Percentiles rank a stretch among this genome's conserved stretches.
These are phyloP conservation scores for Takifugu ocellatus DNA, from an alignment of 2,797 vertebrate genomes.

Conservation along the genomic window DNA sequence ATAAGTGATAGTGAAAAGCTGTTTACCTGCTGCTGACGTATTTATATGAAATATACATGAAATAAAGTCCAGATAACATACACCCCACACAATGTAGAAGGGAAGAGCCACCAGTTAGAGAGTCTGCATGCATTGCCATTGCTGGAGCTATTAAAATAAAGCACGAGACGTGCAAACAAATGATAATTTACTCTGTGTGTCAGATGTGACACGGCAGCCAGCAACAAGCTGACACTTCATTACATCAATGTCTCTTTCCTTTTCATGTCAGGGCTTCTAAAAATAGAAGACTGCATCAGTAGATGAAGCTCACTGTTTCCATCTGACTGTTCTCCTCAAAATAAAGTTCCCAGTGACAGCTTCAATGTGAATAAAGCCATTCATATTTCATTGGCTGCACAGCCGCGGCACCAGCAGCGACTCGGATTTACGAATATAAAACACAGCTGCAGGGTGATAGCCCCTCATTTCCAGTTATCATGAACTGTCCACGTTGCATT, in stretches of 20 bases:
- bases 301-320: neutral
- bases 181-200: neutral
- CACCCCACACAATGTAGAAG: too few species aligned
- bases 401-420: slow-evolving; percentile 2
- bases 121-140: too few species aligned
- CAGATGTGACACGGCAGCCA: neutral
- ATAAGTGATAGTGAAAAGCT: too few species aligned
- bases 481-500: slow-evolving; percentile 1
- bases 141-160: neutral
- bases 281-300: neutral
- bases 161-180: neutral
- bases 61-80: too few species aligned
- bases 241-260: neutral
- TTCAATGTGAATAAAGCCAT: slow-evolving; percentile 10
- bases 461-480: slow-evolving; percentile 9
- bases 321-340: neutral
- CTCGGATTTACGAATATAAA: slow-evolving; percentile 20
- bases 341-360: neutral
- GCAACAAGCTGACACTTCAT: slow-evolving; percentile 1
- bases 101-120: too few species aligned
- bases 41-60: too few species aligned
- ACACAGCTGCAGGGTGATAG: slow-evolving; percentile 9
- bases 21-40: too few species aligned
- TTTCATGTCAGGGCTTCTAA: neutral
- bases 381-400: slow-evolving; percentile 15